Base-by-base conservation (phyloP, 2,797 vertebrate genomes). In the Acanthurus lineatus region DNA sequence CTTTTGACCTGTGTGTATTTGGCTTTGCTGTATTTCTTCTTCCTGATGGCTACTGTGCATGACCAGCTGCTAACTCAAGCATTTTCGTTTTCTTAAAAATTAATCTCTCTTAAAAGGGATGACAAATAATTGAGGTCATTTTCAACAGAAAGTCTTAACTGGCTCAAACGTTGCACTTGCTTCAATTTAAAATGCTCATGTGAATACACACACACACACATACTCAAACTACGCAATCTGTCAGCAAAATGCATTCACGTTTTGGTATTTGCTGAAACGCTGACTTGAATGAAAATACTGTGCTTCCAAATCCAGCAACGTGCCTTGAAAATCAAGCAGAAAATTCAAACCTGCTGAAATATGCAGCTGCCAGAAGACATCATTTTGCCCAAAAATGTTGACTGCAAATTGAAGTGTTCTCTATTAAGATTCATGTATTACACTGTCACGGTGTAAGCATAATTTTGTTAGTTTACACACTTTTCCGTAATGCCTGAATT, bases 241-340 rank as follows among this genome's bases (percentile, higher is more conserved):
- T 88, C 87, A 88, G 90, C 84, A 69, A 69, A 88, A 89, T 52
- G 35, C 69, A 63, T 87, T 86, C 81, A 86, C n/a, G 42, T 83
- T 77, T 66, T 72, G 58, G 82, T 70, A 61, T 86, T 78, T 84
- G 60, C 76, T 70, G 67, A 81, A 87, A 64, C 73, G 82, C 85
- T 88, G 83, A 89, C 73, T 67, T 76, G 63, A 81, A 66, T 81
- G 61, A 84, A 88, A 87, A 86, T 73, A 73, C 53, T 81, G 60
- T 72, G 52, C 69, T 58, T 66, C 60, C 47, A 78, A 66, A 89
- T 74, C 68, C 9, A 20, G 44, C 12, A 22, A 75, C 28, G 57
- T 81, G 84, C 65, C 42, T 82, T n/a, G 65, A 76, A 86, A 84
- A 79, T 88, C 77, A 84, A 87, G 78, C 68, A 72, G 74, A 59